These are phyloP conservation scores for Hydropsyche betteni DNA, from an alignment of 2,888 invertebrate species.

Conservation along the genomic window DNA sequence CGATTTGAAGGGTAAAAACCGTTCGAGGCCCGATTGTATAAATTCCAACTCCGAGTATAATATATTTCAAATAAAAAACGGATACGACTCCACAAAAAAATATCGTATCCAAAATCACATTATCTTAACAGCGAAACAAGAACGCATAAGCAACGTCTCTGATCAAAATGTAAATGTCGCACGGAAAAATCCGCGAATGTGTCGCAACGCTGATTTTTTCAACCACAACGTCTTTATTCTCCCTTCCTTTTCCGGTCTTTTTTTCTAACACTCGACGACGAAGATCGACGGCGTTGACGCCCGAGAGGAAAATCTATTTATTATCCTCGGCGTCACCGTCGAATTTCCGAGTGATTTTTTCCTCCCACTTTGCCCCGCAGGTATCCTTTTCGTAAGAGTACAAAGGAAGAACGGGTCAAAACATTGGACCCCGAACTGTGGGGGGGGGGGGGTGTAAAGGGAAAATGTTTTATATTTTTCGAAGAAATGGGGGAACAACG, in stretches of 20 bases:
- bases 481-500: conserved; percentile 8
- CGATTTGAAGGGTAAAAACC: no score
- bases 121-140: not conserved
- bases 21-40: no score
- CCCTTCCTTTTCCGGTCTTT: no score
- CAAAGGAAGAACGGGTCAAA: conserved; percentile 15
- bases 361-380: conserved; percentile 11
- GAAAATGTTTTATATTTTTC: conserved; percentile 24
- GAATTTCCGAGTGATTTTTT: conserved; percentile 14
- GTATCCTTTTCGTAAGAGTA: not conserved
- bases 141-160: not conserved
- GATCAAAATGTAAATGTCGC: conserved; percentile 33
- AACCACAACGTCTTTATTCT: not conserved
- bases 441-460: not conserved
- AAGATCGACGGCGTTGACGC: conserved; percentile 20
- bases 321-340: conserved; percentile 12
- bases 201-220: conserved; percentile 12
- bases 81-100: not conserved
- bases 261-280: not conserved
- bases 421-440: conserved; percentile 10
- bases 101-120: not conserved
- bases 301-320: conserved; percentile 21
- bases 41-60: not conserved
- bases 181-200: conserved; percentile 1
- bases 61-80: not conserved